Conservation (phyloP, 2,113 vertebrate species). For the Cyprinodon brontotheroides region DNA sequence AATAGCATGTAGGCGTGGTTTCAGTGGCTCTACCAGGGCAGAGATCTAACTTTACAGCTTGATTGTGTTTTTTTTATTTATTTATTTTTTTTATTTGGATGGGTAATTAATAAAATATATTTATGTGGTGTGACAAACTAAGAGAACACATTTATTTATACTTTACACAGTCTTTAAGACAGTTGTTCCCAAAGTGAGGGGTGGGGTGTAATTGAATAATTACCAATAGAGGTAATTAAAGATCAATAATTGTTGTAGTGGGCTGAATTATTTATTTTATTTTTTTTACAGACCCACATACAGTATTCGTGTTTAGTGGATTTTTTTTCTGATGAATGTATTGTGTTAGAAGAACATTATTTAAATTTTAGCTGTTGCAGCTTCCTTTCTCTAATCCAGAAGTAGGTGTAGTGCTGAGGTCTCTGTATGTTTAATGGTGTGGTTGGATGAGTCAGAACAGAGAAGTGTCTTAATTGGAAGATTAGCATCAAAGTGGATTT, state of each 20-base stretch:
- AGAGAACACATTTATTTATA: too few relatives aligned
- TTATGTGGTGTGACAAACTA: too few relatives aligned
- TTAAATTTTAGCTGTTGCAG: neutral
- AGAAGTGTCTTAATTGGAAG: conserved; percentile 33
- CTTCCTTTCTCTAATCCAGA: conserved; percentile 5
- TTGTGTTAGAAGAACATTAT: neutral
- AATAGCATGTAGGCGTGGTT: too few relatives aligned
- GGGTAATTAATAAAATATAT: too few relatives aligned
- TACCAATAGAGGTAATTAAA: too few relatives aligned
- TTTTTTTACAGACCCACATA: neutral
- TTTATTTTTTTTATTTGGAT: too few relatives aligned
- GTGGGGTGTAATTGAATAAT: too few relatives aligned
- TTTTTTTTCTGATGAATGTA: neutral
- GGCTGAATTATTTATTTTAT: neutral
- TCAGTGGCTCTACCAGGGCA: too few relatives aligned
- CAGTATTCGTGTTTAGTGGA: neutral
- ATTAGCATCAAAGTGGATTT: conserved; percentile 4
- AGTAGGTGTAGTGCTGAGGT: neutral
- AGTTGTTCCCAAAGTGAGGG: too few relatives aligned
- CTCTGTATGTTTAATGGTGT: conserved; percentile 17
- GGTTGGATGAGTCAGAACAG: conserved; percentile 38
- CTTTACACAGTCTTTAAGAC: too few relatives aligned
- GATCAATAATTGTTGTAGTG: conserved; percentile 13
- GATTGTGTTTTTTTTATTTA: too few relatives aligned
- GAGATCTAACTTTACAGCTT: too few relatives aligned